Evolutionary conservation across 2,888 invertebrate species (phyloP).

Genomic region (Coremacera marginata): DNA sequence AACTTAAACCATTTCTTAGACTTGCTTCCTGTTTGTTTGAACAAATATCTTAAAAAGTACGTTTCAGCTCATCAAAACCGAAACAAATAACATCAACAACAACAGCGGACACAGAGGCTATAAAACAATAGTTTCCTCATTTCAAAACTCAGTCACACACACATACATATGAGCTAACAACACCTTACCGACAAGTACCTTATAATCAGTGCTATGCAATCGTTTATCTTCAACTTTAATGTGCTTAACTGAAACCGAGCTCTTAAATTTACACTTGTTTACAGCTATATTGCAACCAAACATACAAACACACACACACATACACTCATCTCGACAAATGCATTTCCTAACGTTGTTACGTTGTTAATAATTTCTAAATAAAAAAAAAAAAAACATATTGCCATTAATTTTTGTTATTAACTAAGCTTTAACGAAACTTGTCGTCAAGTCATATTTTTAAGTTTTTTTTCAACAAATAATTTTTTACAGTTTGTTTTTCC

Average conservation of each 20-base stretch:
- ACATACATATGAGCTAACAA: not conserved
- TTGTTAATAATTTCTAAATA: not conserved
- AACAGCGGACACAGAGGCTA: conserved; percentile 31
- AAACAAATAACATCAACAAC: conserved; percentile 5
- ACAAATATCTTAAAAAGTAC: not conserved
- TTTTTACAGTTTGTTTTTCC: not conserved
- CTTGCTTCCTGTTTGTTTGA: conserved; percentile 15
- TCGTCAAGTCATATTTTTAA: not conserved
- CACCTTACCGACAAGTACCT: not conserved
- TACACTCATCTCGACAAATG: not conserved
- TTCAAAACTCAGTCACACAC: not conserved
- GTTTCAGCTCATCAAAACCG: not conserved
- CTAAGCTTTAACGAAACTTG: too few species aligned
- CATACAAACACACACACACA: not conserved
- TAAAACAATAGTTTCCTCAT: conserved; percentile 22
- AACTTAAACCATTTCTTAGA: not conserved
- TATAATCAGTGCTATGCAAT: conserved; percentile 7
- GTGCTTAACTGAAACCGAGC: not conserved
- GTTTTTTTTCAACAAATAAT: not conserved
- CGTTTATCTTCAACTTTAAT: conserved; percentile 12
- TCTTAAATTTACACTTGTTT: too few species aligned
- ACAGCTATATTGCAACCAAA: not conserved
- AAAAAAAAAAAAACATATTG: not conserved
- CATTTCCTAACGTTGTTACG: not conserved
- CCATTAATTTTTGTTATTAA: not conserved